Evolutionary conservation across 2,888 invertebrate genomes (phyloP).

Genomic region (Dendrolimus pini): DNA sequence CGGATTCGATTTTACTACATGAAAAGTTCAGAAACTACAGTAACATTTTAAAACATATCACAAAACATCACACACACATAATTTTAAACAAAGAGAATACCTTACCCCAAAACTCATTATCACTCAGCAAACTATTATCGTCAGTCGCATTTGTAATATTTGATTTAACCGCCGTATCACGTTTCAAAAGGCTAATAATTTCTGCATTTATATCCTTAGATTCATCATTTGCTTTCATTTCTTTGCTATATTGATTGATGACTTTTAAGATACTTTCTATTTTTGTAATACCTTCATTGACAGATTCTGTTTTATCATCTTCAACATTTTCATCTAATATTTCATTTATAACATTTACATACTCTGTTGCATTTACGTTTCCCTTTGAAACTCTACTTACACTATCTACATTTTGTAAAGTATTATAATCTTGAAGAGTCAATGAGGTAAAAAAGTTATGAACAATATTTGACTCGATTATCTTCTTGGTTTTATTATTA

Average conservation of each 20-base stretch:
- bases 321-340: constrained; percentile 32
- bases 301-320: constrained; percentile 14
- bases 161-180: constrained; percentile 6
- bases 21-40: too few relatives aligned
- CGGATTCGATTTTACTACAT: too few relatives aligned
- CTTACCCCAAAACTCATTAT: constrained; percentile 48
- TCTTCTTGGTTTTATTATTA: constrained; percentile 16
- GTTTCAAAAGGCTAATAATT: constrained; percentile 18
- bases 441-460: constrained; percentile 40
- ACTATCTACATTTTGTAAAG: constrained; percentile 31
- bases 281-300: neutral
- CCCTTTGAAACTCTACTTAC: constrained; percentile 27
- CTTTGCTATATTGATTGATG: constrained; percentile 1
- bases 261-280: too few relatives aligned
- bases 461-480: constrained; percentile 26
- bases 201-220: constrained; percentile 23
- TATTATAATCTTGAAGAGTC: constrained; percentile 33
- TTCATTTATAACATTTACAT: constrained; percentile 38
- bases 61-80: neutral
- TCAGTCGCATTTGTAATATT: constrained; percentile 8
- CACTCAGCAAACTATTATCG: constrained; percentile 15
- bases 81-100: constrained; percentile 7
- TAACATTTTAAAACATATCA: too few relatives aligned
- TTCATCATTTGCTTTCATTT: constrained; percentile 13
- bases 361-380: constrained; percentile 26